Evolutionary conservation across 2,113 vertebrate species (phyloP), one percentile per base, ranked within the genome.

Genomic region (Romanogobio albipinnatus): DNA sequence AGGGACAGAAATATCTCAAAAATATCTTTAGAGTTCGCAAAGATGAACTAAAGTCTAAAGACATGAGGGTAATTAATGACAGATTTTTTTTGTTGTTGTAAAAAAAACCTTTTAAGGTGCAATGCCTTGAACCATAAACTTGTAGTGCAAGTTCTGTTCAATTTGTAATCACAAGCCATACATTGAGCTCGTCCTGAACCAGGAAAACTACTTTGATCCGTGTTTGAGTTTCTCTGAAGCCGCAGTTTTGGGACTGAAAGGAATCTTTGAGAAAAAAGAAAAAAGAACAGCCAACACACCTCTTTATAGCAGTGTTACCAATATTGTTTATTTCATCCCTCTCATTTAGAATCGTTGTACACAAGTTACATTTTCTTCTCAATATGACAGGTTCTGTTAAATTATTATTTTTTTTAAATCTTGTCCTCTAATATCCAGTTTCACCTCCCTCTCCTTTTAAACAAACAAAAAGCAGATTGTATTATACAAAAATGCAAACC

Each of bases 401-500:
- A 81, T 68, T 22, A 43, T 64, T 88, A 90, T 92, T 91, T 92
- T 92, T 89, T 61, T 11, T 56, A 9, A 88, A 89, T 73, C 59
- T 86, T 88, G 76, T 93, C 89, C 89, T 93, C 93, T 93, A 94
- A 94, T 91, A 91, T 95, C 93, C 93, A 94, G 93, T 95, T 94
- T 93, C 89, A 93, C 91, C 87, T 93, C 89, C 91, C 90, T 91
- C 91, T 94, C 85, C 82, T 93, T 92, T 94, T 92, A 93, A 95
- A 93, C 85, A 85, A 84, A 87, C 92, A 92, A 95, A 92, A 90
- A 95, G 93, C 93, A 94, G 93, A 96, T 95, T 96, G 95, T 96
- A 96, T 95, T 96, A 95, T 96, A 96, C 94, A 96, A 96, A 96
- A 95, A 95, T 95, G 94, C 94, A 95, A 95, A 96, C 94, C 94